Conservation (phyloP, 1,140 invertebrate species). For the Cardiocondyla obscurior region DNA sequence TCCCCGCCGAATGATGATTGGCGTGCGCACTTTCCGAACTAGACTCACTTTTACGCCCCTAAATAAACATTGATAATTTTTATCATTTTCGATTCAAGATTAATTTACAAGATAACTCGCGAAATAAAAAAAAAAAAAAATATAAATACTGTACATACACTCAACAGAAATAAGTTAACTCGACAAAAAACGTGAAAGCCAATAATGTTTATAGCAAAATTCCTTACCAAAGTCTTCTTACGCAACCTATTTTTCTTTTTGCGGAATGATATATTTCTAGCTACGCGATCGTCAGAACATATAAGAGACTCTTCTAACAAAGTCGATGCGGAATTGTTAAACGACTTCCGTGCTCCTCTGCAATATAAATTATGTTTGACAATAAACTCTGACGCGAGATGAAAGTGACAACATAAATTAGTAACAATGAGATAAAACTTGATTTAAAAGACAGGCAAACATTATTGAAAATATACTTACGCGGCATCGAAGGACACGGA, state of each 20-base stretch:
- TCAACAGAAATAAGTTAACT: not conserved
- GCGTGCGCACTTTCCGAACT: conserved; percentile 84
- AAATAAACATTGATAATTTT: not conserved
- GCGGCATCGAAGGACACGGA: conserved; percentile 79
- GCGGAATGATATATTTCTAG: conserved; percentile 85
- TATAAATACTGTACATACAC: no score
- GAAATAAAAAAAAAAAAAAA: no score
- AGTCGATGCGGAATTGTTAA: conserved; percentile 82
- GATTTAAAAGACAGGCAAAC: not conserved
- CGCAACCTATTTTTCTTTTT: conserved; percentile 88
- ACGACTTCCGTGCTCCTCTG: conserved; percentile 77
- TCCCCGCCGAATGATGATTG: conserved; percentile 77
- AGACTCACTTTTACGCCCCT: conserved; percentile 86
- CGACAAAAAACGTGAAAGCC: not conserved
- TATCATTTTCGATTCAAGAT: not conserved
- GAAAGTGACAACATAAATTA: not conserved
- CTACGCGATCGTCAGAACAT: conserved; percentile 77
- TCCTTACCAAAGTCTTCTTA: conserved; percentile 84
- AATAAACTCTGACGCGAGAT: not conserved
- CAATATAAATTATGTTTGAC: conserved; percentile 54
- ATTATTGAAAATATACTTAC: conserved; percentile 70
- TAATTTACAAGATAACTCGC: not conserved
- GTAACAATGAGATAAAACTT: not conserved
- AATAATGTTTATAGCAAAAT: not conserved
- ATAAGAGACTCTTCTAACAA: conserved; percentile 79